phyloP scores from a whole-genome alignment of 1,140 invertebrate species.

The Drosophila rufa region DNA sequence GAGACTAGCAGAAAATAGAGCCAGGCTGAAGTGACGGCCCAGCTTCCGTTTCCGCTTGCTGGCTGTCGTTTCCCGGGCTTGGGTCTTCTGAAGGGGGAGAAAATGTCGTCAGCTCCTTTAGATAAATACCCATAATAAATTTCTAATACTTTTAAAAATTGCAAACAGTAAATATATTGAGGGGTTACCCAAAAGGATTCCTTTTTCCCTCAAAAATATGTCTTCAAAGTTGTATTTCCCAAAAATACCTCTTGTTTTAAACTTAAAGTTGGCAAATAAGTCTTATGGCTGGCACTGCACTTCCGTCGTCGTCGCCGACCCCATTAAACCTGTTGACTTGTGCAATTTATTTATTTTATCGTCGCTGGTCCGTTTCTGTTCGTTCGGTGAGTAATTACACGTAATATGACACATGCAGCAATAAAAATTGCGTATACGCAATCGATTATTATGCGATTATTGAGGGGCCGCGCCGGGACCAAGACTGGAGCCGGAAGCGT shows the following conservation, averaged over 20 bases:
- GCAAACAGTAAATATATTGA: not conserved
- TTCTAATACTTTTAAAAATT: not conserved
- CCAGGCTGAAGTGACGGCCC: constrained; percentile 5
- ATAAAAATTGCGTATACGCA: constrained; percentile 50
- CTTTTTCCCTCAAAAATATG: no score
- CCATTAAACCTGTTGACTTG: constrained; percentile 19
- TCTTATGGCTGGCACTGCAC: no score
- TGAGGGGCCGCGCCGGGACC: not conserved
- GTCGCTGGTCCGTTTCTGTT: not conserved
- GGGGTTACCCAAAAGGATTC: no score
- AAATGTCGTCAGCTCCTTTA: constrained; percentile 20
- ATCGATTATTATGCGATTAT: constrained; percentile 24
- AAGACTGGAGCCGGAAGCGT: constrained; percentile 2
- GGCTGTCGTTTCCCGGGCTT: not conserved
- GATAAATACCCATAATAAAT: constrained; percentile 32
- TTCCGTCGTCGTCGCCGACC: not conserved
- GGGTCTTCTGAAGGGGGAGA: not conserved
- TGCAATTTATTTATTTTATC: constrained; percentile 14
- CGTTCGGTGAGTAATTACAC: constrained; percentile 9
- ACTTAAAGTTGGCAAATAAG: not conserved
- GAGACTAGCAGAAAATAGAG: constrained; percentile 1
- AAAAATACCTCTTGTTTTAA: not conserved
- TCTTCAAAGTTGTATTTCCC: no score
- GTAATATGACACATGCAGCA: constrained; percentile 32
- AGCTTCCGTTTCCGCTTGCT: constrained; percentile 44